Evolutionary conservation across 2,113 vertebrate species (phyloP).

Genomic region (Casuarius casuarius): DNA sequence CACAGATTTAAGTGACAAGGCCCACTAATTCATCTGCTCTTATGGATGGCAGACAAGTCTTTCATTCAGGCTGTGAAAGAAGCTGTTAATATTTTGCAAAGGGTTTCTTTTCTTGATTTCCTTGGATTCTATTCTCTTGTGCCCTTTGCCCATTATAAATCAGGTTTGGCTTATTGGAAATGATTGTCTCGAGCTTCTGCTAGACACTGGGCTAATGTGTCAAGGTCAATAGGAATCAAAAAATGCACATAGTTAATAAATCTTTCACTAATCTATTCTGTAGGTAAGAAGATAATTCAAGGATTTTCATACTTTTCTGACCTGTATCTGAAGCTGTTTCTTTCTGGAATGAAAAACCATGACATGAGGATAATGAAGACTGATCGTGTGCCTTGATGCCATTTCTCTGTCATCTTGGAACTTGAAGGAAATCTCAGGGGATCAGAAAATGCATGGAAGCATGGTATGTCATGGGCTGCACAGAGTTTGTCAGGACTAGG

Average conservation of each 20-base stretch:
- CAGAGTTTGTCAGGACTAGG: background rate
- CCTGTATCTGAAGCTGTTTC: background rate
- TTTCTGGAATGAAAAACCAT: background rate
- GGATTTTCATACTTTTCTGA: background rate
- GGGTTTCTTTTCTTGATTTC: background rate
- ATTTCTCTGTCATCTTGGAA: background rate
- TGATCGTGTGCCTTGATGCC: background rate
- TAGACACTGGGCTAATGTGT: background rate
- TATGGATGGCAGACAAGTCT: background rate
- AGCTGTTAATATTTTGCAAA: background rate
- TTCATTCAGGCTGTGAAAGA: constrained; percentile 13
- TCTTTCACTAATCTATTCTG: background rate
- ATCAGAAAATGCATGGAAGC: background rate
- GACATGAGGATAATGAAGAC: background rate
- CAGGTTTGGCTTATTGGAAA: background rate
- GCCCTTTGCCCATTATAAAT: background rate
- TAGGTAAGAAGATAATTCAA: background rate
- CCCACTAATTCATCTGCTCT: constrained; percentile 44
- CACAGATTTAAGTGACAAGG: background rate
- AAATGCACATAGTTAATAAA: background rate
- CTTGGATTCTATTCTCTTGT: background rate
- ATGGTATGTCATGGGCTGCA: too few species aligned
- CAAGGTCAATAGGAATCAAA: background rate
- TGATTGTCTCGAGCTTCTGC: background rate
- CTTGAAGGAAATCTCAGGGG: background rate